Conservation (phyloP, 2,113 vertebrate species). For the Perca schrenkii region DNA sequence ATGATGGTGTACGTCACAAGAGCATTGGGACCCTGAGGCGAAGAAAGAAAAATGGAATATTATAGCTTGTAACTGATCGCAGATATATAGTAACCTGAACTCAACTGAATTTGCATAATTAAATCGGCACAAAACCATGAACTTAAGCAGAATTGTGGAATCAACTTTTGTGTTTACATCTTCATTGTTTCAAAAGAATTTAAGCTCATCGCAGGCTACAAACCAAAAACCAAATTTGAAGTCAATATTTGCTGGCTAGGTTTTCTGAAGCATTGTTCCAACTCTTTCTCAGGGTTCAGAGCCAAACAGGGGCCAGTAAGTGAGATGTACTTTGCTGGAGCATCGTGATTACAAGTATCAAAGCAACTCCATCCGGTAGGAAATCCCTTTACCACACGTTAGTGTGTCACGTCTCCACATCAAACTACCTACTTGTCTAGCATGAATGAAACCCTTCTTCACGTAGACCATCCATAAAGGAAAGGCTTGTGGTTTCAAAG, state of each 20-base stretch:
- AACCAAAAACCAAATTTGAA: slow-evolving; percentile 4
- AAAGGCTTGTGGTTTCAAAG: slow-evolving; percentile 12
- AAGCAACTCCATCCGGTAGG: slow-evolving; percentile 37
- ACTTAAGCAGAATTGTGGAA: not conserved
- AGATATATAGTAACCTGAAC: not conserved
- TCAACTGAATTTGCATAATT: not conserved
- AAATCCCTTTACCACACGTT: slow-evolving; percentile 56
- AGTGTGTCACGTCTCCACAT: slow-evolving; percentile 33
- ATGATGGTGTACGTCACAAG: slow-evolving; percentile 97
- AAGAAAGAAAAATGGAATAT: not conserved
- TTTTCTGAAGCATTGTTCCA: not conserved
- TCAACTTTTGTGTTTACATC: not conserved
- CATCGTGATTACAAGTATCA: slow-evolving; percentile 52
- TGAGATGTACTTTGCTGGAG: slow-evolving; percentile 11
- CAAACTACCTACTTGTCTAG: slow-evolving; percentile 2
- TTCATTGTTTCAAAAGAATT: slow-evolving; percentile 19
- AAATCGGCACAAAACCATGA: not conserved
- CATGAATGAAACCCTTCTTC: slow-evolving; percentile 52
- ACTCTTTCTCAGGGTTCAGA: not conserved
- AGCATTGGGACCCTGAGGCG: slow-evolving; percentile 93
- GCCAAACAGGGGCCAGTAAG: not conserved
- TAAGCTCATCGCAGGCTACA: not conserved
- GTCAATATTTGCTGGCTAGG: not conserved
- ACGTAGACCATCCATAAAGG: not conserved
- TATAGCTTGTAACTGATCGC: not conserved